A percentile compares a stretch with the other conserved stretches of the same genome.
These are phyloP conservation scores for Eclectus roratus DNA, from an alignment of 2,113 vertebrate genomes.

Conservation along the genomic window DNA sequence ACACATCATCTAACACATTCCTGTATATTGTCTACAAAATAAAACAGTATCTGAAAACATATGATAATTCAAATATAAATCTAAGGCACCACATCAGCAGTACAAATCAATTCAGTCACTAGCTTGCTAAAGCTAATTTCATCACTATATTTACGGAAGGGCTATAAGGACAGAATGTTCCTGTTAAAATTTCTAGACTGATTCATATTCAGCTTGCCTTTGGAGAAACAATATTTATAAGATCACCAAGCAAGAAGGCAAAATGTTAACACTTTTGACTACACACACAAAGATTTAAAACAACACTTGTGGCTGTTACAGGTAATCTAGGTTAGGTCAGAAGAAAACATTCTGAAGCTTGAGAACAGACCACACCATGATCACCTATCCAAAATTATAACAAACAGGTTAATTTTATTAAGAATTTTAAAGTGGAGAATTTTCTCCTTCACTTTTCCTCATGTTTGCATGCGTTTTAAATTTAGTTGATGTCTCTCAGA, in stretches of 20 bases:
- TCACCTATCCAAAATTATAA: neutral
- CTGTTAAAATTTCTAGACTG: neutral
- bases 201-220: neutral
- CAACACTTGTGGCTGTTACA: neutral
- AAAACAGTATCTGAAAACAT: neutral
- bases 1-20: slow-evolving; percentile 91
- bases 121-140: neutral
- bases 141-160: neutral
- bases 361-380: neutral
- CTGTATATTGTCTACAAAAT: slow-evolving; percentile 87
- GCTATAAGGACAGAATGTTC: neutral
- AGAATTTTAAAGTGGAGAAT: neutral
- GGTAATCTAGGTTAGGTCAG: neutral
- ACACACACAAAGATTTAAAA: neutral
- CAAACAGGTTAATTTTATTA: neutral
- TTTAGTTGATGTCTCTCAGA: neutral
- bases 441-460: neutral
- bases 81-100: neutral
- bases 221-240: neutral
- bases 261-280: neutral
- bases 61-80: neutral
- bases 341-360: neutral
- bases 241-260: neutral
- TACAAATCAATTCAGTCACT: neutral
- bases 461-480: neutral